Conservation (phyloP, 2,797 vertebrate genomes). For the Peromyscus eremicus region DNA sequence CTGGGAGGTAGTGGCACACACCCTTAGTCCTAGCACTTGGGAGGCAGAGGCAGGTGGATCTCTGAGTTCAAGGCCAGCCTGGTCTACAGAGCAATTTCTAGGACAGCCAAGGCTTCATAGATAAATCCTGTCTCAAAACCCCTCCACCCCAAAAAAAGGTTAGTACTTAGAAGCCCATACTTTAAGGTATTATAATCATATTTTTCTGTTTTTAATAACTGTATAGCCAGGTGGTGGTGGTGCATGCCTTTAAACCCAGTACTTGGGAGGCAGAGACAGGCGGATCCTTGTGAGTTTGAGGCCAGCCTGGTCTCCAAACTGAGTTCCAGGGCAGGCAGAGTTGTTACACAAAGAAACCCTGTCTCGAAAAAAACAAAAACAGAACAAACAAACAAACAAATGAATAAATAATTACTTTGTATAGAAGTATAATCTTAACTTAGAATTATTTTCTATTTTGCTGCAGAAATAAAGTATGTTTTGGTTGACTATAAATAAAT, state of each 20-base stretch:
- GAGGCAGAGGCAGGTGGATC: not conserved
- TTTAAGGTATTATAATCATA: not conserved
- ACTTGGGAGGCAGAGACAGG: not conserved
- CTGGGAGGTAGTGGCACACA: not conserved
- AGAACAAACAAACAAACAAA: not conserved
- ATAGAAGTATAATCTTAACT: not conserved
- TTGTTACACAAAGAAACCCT: not conserved
- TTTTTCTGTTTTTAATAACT: not conserved
- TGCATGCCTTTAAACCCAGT: no score
- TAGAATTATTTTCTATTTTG: constrained; percentile 11
- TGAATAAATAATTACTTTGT: not conserved
- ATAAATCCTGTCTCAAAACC: not conserved
- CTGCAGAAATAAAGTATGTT: not conserved
- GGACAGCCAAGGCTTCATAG: not conserved
- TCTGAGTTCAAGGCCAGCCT: not conserved
- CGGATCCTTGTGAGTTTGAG: not conserved
- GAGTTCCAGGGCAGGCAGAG: not conserved
- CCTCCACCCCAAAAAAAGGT: not conserved
- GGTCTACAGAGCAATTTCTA: not conserved
- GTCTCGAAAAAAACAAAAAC: not conserved
- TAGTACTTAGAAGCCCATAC: not conserved
- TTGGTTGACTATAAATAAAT: not conserved
- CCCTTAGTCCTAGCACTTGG: no score
- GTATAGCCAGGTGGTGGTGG: not conserved
- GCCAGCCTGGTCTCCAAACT: not conserved